These are phyloP conservation scores for Muricea muricata DNA, from an alignment of 92 coral and sea anemone species.

Conservation along the genomic window DNA sequence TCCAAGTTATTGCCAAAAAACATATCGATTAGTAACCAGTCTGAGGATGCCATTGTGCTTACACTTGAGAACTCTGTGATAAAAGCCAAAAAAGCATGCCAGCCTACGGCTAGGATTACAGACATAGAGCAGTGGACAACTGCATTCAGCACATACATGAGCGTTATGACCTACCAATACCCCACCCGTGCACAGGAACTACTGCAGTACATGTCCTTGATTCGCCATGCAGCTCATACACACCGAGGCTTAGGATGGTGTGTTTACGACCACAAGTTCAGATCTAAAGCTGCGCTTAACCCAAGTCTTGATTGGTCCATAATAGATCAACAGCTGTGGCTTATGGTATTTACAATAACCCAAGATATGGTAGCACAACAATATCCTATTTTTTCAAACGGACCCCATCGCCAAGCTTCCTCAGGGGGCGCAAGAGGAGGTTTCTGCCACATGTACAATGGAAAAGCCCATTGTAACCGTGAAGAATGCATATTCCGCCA, in stretches of 20 bases:
- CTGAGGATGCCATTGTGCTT: conserved; percentile 11
- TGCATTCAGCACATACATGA: conserved; percentile 24
- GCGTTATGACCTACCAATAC: conserved; percentile 38
- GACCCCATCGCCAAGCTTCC: conserved; percentile 55
- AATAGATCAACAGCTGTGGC: conserved; percentile 53
- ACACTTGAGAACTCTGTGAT: conserved; percentile 36
- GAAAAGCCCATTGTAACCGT: conserved; percentile 38
- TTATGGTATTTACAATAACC: conserved; percentile 57
- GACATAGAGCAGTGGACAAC: conserved; percentile 15
- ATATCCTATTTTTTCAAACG: conserved; percentile 54
- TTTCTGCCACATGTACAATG: conserved; percentile 37
- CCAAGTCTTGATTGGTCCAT: conserved; percentile 35
- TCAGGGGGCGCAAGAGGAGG: conserved; percentile 53
- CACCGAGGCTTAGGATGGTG: conserved; percentile 68
- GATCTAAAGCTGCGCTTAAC: conserved; percentile 52
- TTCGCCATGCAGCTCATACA: conserved; percentile 47
- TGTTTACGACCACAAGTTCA: conserved; percentile 57
- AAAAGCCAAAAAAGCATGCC: conserved; percentile 24
- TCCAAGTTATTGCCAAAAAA: conserved; percentile 50
- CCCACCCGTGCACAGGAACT: conserved; percentile 48
- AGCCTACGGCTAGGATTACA: neutral
- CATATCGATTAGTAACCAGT: conserved; percentile 26
- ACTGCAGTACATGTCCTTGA: neutral
- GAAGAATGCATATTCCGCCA: conserved; percentile 28
- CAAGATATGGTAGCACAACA: conserved; percentile 47